These are phyloP conservation scores for Pomacea canaliculata DNA, from an alignment of 2,888 invertebrate genomes.

Conservation along the genomic window DNA sequence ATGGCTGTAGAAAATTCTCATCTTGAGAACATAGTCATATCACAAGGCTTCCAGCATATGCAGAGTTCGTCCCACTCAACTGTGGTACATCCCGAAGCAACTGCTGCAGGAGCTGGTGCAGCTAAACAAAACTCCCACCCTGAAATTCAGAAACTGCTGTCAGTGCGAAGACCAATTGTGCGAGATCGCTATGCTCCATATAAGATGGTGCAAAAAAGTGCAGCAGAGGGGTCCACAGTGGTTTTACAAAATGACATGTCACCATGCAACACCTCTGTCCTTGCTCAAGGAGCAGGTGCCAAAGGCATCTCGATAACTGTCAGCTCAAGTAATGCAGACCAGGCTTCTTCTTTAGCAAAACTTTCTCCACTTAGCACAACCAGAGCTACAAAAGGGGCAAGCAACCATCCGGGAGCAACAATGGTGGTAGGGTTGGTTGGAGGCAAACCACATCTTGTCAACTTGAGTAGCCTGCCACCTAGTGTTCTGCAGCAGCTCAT, in stretches of 20 bases:
- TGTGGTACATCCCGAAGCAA: background rate
- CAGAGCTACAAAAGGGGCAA: constrained; percentile 7
- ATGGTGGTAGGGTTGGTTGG: background rate
- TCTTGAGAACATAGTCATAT: background rate
- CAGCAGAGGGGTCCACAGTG: constrained; percentile 1
- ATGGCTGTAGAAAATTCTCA: background rate
- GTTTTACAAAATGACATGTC: background rate
- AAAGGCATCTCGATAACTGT: no score
- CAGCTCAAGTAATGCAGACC: background rate
- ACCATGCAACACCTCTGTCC: background rate
- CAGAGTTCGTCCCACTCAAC: background rate
- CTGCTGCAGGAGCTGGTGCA: background rate
- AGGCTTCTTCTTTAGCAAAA: background rate
- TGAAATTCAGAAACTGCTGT: constrained; percentile 48
- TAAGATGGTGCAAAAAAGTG: background rate
- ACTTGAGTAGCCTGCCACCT: constrained; percentile 46
- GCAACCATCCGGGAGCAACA: background rate
- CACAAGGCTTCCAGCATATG: background rate
- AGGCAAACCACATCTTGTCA: constrained; percentile 20
- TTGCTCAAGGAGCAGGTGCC: no score
- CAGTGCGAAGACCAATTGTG: background rate
- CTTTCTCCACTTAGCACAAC: background rate
- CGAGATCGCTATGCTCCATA: background rate
- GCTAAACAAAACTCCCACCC: constrained; percentile 37
- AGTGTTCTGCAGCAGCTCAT: constrained; percentile 51